Evolutionary conservation across 2,797 vertebrate species (phyloP).

Genomic region (Spinus pinus): DNA sequence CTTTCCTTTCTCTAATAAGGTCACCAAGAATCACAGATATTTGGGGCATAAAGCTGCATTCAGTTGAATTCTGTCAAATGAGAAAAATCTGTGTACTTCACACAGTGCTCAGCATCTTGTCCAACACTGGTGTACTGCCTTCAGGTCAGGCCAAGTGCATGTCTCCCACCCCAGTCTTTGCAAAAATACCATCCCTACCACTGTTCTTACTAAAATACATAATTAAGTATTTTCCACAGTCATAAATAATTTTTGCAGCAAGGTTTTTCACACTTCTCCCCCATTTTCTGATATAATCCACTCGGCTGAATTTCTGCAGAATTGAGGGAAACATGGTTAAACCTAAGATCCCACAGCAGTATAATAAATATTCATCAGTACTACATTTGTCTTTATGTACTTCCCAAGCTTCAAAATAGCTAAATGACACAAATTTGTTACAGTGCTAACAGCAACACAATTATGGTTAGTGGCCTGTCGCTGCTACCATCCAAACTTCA

Average conservation of each 20-base stretch:
- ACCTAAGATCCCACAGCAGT: constrained; percentile 12
- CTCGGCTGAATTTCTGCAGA: constrained; percentile 6
- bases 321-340: constrained; percentile 20
- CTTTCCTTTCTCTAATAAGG: neutral
- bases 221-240: neutral
- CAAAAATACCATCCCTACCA: neutral
- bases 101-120: neutral
- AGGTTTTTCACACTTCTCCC: neutral
- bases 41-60: neutral
- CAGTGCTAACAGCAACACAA: constrained; percentile 58
- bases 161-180: neutral
- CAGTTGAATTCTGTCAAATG: neutral
- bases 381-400: constrained; percentile 36
- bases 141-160: neutral
- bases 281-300: neutral
- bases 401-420: constrained; percentile 57
- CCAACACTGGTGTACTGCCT: neutral
- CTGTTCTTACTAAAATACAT: neutral
- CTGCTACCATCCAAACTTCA: constrained; percentile 49
- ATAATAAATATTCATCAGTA: constrained; percentile 38
- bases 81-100: neutral
- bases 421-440: constrained; percentile 59
- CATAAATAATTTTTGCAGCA: neutral
- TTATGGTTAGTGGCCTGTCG: constrained; percentile 64
- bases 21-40: constrained; percentile 2